Conservation (phyloP, 1,140 invertebrate species). For the Papilio xuthus region DNA sequence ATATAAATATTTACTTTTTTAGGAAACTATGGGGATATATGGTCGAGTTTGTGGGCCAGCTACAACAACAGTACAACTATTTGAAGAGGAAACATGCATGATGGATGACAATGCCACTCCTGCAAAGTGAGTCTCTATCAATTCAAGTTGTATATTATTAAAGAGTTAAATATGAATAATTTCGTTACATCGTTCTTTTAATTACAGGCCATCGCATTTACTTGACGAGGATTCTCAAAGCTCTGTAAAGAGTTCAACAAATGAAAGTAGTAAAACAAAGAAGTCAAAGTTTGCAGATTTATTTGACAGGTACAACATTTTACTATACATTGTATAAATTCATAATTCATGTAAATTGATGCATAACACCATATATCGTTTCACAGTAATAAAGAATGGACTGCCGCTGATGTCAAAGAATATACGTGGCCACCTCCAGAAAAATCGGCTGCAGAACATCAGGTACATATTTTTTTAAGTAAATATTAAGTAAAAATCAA, state of each 20-base stretch:
- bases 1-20: conserved; percentile 37
- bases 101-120: conserved; percentile 87
- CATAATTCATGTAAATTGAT: conserved; percentile 20
- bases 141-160: neutral
- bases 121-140: conserved; percentile 66
- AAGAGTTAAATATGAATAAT: conserved; percentile 10
- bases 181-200: conserved; percentile 8
- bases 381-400: conserved; percentile 86
- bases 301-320: conserved; percentile 83
- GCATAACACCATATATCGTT: conserved; percentile 36
- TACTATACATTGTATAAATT: neutral
- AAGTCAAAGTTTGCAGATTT: conserved; percentile 89
- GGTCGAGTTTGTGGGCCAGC: conserved; percentile 74
- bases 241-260: conserved; percentile 87
- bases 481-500: too few relatives aligned
- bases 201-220: conserved; percentile 80
- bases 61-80: conserved; percentile 84
- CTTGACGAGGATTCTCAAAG: conserved; percentile 90
- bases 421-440: conserved; percentile 95
- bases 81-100: conserved; percentile 94
- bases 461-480: conserved; percentile 49
- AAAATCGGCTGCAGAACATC: conserved; percentile 64
- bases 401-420: conserved; percentile 94
- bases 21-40: conserved; percentile 78
- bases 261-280: conserved; percentile 86